Base-by-base conservation (phyloP, 2,113 vertebrate genomes). In the Brachionichthys hirsutus region DNA sequence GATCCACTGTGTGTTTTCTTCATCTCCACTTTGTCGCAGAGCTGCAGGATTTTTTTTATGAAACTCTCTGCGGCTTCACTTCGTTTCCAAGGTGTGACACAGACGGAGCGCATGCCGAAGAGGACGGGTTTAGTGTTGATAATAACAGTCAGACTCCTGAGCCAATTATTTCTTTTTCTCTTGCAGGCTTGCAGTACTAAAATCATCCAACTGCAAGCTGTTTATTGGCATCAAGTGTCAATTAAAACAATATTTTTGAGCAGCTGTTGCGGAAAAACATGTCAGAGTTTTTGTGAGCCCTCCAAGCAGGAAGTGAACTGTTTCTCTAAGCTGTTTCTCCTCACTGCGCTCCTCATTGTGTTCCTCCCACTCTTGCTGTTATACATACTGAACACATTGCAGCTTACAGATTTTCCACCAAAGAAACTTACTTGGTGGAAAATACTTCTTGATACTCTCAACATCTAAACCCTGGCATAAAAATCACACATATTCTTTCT, bases 51-150 rank as follows among this genome's bases (percentile, higher is more conserved):
- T 65, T 68, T n/a, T n/a, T 70, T 52, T 69, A 66, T 69, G 56
- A 77, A 80, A 71, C 54, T 42, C 35, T 20, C 15, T 49, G 40
- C 67, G 70, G 38, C 75, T 71, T 59, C 47, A 50, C 44, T 62
- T 62, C 55, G 49, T 69, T 67, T 78, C 50, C 10, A 11, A 17
- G 20, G 14, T 60, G 41, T 51, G 54, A 60, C 58, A 46, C 42
- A 41, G 22, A 60, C 16, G 18, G 19, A 62, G 36, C 4, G 35
- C 16, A 15, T 16, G 9, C 54, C 45, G 24, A 10, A 67, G 49
- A 42, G 49, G 38, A 12, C 18, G 43, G 18, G 24, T 30, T 30
- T 30, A 30, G 24, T 30, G 24, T 30, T 2, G 63, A 47, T 66
- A 62, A 67, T 63, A 73, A 62, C 56, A 22, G 57, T 62, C 45